phyloP scores from a whole-genome alignment of 2,797 vertebrate genomes.

The Girardinus metallicus region DNA sequence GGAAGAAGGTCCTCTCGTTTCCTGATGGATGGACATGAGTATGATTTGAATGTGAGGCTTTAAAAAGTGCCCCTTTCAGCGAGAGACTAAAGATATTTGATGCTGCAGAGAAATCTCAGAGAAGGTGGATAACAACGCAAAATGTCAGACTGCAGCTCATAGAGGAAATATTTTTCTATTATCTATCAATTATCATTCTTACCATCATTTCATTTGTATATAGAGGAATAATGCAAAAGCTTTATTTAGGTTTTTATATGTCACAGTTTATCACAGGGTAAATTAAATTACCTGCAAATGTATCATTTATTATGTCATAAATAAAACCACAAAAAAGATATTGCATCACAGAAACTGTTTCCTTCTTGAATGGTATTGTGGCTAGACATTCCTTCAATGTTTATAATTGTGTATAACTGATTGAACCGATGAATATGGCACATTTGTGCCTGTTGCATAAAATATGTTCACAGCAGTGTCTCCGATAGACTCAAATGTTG shows the following conservation, averaged over 20 bases:
- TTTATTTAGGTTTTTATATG: not conserved
- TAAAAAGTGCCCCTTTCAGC: constrained; percentile 58
- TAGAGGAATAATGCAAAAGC: not conserved
- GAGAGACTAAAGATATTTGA: constrained; percentile 54
- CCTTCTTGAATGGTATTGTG: not conserved
- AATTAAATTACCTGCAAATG: not conserved
- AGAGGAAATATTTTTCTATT: not conserved
- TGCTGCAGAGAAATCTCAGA: constrained; percentile 43
- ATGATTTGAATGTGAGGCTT: constrained; percentile 66
- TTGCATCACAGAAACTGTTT: not conserved
- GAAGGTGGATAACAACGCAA: constrained; percentile 5
- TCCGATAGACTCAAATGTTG: not conserved
- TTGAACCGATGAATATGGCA: not conserved
- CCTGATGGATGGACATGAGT: constrained; percentile 69
- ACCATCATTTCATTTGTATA: not conserved
- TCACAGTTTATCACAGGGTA: not conserved
- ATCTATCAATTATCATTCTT: not conserved
- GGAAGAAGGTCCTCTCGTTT: constrained; percentile 61
- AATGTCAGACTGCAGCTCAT: not conserved
- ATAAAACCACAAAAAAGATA: not conserved
- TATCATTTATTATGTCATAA: not conserved
- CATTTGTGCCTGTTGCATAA: not conserved
- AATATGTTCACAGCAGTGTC: not conserved
- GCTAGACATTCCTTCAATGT: not conserved
- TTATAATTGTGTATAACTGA: not conserved